Percentiles rank a stretch among this genome's conserved stretches.
These are phyloP conservation scores for Delia radicum DNA, from an alignment of 1,140 invertebrate species.

Conservation along the genomic window DNA sequence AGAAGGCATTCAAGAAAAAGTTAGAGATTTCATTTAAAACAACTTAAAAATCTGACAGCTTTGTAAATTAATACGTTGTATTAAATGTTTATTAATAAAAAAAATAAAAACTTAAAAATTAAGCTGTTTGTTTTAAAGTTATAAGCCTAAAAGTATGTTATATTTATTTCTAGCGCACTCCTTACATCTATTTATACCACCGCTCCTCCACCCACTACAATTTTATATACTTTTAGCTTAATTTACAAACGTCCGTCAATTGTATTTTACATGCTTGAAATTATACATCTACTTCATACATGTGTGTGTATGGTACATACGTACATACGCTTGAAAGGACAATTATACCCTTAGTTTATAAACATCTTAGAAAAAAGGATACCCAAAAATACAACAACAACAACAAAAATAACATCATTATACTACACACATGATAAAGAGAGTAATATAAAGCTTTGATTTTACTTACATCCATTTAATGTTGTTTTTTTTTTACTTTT, in stretches of 20 bases:
- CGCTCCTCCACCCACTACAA: neutral
- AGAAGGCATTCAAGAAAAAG: no score
- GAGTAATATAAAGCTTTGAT: neutral
- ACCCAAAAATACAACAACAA: neutral
- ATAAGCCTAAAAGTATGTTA: neutral
- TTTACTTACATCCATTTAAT: neutral
- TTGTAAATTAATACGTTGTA: neutral
- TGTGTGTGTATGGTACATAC: neutral
- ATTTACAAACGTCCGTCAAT: conserved; percentile 4
- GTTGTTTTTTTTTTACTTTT: neutral
- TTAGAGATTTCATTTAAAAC: no score
- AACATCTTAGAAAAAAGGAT: conserved; percentile 2
- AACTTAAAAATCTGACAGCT: neutral
- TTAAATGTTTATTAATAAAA: no score
- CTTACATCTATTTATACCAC: neutral
- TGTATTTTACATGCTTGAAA: conserved; percentile 23
- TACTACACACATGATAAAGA: neutral
- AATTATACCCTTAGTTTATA: conserved; percentile 15
- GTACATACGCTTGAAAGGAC: conserved; percentile 11
- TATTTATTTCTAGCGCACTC: no score
- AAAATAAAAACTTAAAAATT: neutral
- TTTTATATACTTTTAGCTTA: neutral
- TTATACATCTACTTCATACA: neutral
- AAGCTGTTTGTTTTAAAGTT: neutral
- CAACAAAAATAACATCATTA: neutral